Conservation (phyloP, 1,140 invertebrate species). For the Drosophila albomicans region DNA sequence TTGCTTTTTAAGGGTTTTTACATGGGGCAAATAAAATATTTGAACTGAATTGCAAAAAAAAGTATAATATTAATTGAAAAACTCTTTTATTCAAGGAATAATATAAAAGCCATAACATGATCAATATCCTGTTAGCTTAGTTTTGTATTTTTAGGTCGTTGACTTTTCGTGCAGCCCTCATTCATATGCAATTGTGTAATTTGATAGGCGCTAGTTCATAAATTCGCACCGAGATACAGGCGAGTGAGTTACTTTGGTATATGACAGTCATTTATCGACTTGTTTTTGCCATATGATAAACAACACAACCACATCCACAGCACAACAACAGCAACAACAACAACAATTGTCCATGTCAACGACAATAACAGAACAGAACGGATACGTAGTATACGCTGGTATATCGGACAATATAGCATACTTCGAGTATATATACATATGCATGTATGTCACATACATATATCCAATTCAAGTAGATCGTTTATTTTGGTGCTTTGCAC, state of each 20-base stretch:
- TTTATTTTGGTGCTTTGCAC: conserved; percentile 24
- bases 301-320: neutral
- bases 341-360: conserved; percentile 25
- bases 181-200: conserved; percentile 21
- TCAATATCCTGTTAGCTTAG: neutral
- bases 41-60: no score
- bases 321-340: conserved; percentile 9
- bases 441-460: neutral
- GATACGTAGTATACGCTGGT: neutral
- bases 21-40: no score
- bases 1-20: no score
- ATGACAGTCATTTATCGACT: conserved; percentile 34
- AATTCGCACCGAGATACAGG: neutral
- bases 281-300: conserved; percentile 41
- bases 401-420: neutral
- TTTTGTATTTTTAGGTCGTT: neutral
- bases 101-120: no score
- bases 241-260: conserved; percentile 31
- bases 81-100: no score
- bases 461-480: conserved; percentile 19
- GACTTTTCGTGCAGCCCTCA: neutral
- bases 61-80: no score
- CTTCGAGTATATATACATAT: neutral
- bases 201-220: conserved; percentile 22
- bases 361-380: conserved; percentile 23